These are phyloP conservation scores for Byasa hedistus DNA, from an alignment of 2,888 invertebrate species.

Conservation along the genomic window DNA sequence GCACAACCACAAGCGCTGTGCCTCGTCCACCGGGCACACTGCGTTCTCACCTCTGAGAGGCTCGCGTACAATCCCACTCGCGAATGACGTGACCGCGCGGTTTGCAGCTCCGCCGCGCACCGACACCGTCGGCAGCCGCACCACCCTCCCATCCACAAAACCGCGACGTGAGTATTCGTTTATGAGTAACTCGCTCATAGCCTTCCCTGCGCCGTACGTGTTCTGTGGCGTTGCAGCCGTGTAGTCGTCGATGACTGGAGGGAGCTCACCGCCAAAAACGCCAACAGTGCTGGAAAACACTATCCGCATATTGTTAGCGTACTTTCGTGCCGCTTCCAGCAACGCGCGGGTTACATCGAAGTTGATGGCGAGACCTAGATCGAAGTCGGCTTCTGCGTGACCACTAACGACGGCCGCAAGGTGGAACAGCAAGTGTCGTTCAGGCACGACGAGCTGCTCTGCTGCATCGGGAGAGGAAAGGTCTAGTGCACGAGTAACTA, in stretches of 20 bases:
- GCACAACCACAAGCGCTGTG: slow-evolving; percentile 57
- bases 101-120: slow-evolving; percentile 64
- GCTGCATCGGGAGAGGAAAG: slow-evolving; percentile 45
- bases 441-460: slow-evolving; percentile 42
- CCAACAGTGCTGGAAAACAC: slow-evolving; percentile 61
- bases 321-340: slow-evolving; percentile 53
- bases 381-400: slow-evolving; percentile 63
- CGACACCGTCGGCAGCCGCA: slow-evolving; percentile 65
- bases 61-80: slow-evolving; percentile 65
- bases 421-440: slow-evolving; percentile 55
- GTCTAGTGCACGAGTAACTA: slow-evolving; percentile 42
- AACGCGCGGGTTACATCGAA: slow-evolving; percentile 63
- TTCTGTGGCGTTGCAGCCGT: slow-evolving; percentile 59
- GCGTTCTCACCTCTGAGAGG: slow-evolving; percentile 53
- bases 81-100: slow-evolving; percentile 67
- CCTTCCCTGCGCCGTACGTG: slow-evolving; percentile 67
- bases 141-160: slow-evolving; percentile 54
- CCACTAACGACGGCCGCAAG: slow-evolving; percentile 70
- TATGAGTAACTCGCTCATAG: slow-evolving; percentile 62
- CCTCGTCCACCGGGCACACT: slow-evolving; percentile 52
- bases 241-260: slow-evolving; percentile 48
- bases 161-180: slow-evolving; percentile 66
- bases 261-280: slow-evolving; percentile 59
- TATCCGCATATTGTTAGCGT: slow-evolving; percentile 46
- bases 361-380: slow-evolving; percentile 61